A percentile compares a stretch with the other conserved stretches of the same genome.
Conservation (phyloP, 2,113 vertebrate species). For the Probosciger aterrimus region DNA sequence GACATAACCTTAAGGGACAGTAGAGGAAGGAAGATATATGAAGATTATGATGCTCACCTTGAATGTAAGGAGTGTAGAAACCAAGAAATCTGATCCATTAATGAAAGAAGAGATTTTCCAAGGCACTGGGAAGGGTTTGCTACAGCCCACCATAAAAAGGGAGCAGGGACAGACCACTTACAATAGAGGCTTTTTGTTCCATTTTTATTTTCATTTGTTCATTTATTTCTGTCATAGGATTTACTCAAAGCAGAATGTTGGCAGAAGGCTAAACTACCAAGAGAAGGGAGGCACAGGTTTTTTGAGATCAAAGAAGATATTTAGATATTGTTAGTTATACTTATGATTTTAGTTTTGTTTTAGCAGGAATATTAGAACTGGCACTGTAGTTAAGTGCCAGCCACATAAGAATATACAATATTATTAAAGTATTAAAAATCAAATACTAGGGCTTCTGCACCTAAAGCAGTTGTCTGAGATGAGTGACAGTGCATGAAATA, state of each 20-base stretch:
- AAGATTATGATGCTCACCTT: background rate
- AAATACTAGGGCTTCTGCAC: background rate
- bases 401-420: background rate
- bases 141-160: background rate
- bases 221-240: background rate
- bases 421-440: background rate
- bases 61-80: background rate
- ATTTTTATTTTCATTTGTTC: background rate
- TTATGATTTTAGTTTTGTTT: background rate
- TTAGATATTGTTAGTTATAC: background rate
- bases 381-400: background rate
- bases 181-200: rapidly evolving
- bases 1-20: background rate
- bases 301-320: background rate
- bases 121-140: background rate
- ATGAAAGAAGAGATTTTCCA: background rate
- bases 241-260: background rate
- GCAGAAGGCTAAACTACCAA: background rate
- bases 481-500: conserved; percentile 23
- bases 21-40: background rate
- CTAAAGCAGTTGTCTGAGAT: background rate
- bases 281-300: background rate
- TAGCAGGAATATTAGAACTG: background rate
- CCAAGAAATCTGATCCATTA: background rate
- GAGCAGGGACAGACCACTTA: background rate